phyloP scores from a whole-genome alignment of 2,888 invertebrate species.

The Leptinotarsa juncta region DNA sequence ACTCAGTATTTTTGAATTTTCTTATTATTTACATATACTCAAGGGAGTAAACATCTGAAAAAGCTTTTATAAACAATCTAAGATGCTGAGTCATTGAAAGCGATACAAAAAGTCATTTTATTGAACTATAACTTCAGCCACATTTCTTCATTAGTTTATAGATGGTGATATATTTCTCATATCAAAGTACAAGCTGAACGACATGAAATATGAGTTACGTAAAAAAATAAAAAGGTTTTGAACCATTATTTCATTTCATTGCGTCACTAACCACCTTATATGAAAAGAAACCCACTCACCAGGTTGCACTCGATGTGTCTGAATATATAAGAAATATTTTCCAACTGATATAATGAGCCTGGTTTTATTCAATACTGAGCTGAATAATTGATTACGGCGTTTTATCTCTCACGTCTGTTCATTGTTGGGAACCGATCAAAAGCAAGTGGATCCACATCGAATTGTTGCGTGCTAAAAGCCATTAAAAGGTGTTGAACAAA shows the following conservation, averaged over 20 bases:
- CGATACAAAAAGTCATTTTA: too few species aligned
- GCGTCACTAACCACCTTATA: background rate
- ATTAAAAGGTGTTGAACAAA: slow-evolving; percentile 54
- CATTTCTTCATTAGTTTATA: too few species aligned
- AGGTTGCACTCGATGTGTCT: slow-evolving; percentile 1
- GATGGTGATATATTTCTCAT: background rate
- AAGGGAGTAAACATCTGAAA: too few species aligned
- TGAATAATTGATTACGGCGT: slow-evolving; percentile 9
- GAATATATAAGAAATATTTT: slow-evolving; percentile 2
- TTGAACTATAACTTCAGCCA: too few species aligned
- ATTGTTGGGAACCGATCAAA: slow-evolving; percentile 33
- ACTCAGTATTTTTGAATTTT: too few species aligned
- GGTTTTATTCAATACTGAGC: slow-evolving; percentile 19
- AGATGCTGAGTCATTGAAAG: too few species aligned
- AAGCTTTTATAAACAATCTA: too few species aligned
- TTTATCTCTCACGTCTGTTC: slow-evolving; percentile 22
- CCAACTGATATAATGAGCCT: slow-evolving; percentile 14
- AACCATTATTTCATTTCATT: background rate
- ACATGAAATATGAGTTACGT: background rate
- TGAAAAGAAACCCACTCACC: slow-evolving; percentile 1
- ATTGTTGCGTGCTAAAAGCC: slow-evolving; percentile 55
- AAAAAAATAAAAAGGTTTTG: background rate
- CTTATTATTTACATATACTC: too few species aligned
- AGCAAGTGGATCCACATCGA: slow-evolving; percentile 33
- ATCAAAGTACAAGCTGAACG: background rate